phyloP scores from a whole-genome alignment of 2,113 vertebrate species.

The Eurystomus gularis region DNA sequence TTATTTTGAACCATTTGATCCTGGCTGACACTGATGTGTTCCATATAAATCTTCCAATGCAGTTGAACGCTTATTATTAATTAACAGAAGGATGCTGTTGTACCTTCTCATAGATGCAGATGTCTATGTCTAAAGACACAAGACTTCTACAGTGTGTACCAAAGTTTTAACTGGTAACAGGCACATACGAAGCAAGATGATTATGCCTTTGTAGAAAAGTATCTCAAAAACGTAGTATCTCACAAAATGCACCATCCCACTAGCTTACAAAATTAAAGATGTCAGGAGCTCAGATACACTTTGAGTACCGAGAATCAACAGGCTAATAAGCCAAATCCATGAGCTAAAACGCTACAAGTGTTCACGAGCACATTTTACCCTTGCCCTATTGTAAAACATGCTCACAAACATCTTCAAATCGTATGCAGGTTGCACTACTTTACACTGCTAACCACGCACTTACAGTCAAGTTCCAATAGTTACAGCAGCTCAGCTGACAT shows the following conservation, averaged over 20 bases:
- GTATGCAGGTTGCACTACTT: neutral
- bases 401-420: neutral
- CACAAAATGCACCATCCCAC: neutral
- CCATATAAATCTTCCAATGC: neutral
- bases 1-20: neutral
- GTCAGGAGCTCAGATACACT: neutral
- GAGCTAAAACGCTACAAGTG: neutral
- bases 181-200: neutral
- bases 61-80: neutral
- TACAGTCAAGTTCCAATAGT: neutral
- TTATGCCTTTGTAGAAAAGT: neutral
- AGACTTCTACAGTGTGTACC: neutral
- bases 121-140: neutral
- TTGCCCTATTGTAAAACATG: neutral
- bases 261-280: neutral
- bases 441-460: neutral
- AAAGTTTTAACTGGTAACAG: neutral
- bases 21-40: neutral
- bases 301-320: neutral
- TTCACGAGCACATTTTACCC: neutral
- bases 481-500: neutral
- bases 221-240: neutral
- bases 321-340: neutral
- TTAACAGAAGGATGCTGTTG: neutral
- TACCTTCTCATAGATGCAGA: neutral